Evolutionary conservation across 1,140 invertebrate genomes (phyloP).

Genomic region (Atta texana): DNA sequence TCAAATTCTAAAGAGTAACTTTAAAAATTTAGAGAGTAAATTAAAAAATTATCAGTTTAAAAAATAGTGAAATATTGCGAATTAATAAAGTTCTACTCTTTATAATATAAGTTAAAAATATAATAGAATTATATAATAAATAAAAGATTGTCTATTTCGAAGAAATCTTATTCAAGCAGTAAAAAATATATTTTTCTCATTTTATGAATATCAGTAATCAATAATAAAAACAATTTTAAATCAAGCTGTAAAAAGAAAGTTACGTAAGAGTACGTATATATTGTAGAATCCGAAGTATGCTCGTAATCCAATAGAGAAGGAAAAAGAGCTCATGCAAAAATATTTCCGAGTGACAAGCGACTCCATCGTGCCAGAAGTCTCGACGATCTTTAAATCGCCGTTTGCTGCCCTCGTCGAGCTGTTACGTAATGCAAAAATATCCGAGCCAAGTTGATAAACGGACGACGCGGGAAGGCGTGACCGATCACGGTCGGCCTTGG

Average conservation of each 20-base stretch:
- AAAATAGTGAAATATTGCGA: neutral
- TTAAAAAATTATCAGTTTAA: neutral
- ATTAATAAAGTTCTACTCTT: neutral
- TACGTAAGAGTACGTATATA: neutral
- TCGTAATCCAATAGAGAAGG: neutral
- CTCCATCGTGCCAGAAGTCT: conserved; percentile 26
- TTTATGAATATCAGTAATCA: neutral
- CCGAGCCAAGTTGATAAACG: conserved; percentile 33
- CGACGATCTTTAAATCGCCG: conserved; percentile 38
- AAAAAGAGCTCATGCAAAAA: neutral
- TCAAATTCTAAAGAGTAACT: no score
- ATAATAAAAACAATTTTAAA: conserved; percentile 2
- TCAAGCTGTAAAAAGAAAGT: neutral
- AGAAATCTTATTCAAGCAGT: neutral
- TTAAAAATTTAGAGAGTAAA: no score
- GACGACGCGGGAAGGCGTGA: conserved; percentile 68
- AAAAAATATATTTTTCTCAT: neutral
- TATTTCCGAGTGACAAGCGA: neutral
- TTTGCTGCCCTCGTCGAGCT: conserved; percentile 1
- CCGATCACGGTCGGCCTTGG: conserved; percentile 70
- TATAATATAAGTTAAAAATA: neutral
- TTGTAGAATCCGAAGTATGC: neutral
- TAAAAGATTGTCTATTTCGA: neutral
- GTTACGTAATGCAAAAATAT: conserved; percentile 65
- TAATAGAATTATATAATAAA: neutral